Conservation (phyloP, 1,140 invertebrate genomes). For the Cyclina sinensis region DNA sequence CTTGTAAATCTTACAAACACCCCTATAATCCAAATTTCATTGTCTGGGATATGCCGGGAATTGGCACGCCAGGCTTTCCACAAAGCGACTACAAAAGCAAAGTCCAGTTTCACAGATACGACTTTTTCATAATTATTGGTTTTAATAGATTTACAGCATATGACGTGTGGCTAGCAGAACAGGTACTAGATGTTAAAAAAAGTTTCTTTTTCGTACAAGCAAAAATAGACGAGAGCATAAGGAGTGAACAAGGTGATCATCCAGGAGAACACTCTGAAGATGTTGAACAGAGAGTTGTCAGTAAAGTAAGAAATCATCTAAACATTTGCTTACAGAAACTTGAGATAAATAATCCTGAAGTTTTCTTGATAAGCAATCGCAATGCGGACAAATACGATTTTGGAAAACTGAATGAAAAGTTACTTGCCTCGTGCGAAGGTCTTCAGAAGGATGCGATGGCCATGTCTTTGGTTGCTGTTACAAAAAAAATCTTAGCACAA, state of each 20-base stretch:
- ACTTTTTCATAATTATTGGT: not conserved
- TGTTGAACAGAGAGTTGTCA: not conserved
- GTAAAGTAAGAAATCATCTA: not conserved
- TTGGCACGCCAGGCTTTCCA: not conserved
- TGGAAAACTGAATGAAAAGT: not conserved
- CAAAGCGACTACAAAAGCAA: not conserved
- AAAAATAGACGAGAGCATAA: not conserved
- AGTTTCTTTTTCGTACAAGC: not conserved
- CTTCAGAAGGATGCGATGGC: not conserved
- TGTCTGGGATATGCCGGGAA: not conserved
- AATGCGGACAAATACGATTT: not conserved
- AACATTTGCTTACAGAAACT: not conserved
- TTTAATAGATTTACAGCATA: not conserved
- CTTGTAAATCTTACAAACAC: not conserved
- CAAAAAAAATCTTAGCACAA: not conserved
- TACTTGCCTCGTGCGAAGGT: not conserved
- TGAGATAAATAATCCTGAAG: not conserved
- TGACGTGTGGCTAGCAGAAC: not conserved
- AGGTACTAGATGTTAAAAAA: not conserved
- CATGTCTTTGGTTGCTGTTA: not conserved
- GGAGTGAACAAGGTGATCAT: not conserved
- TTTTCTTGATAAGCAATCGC: not conserved
- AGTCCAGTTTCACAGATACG: not conserved
- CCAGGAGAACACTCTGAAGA: not conserved
- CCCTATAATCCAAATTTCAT: not conserved